phyloP scores from a whole-genome alignment of 2,888 invertebrate species.

The Ennomos erosarius region DNA sequence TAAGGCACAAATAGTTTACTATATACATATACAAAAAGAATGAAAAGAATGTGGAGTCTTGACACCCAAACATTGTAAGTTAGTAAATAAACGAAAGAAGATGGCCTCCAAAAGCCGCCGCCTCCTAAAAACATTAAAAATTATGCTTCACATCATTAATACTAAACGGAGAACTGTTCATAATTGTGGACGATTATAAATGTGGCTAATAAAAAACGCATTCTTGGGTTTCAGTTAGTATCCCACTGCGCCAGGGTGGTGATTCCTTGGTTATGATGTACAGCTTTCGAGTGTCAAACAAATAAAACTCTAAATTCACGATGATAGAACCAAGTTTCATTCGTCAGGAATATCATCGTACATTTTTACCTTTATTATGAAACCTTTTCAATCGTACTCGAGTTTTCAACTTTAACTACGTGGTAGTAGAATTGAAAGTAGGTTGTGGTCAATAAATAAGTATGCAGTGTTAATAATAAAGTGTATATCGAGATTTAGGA shows the following conservation, averaged over 20 bases:
- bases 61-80: constrained; percentile 7
- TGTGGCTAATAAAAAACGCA: constrained; percentile 70
- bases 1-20: too few relatives aligned
- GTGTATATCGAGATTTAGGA: constrained; percentile 52
- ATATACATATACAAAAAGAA: too few relatives aligned
- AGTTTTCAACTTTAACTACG: constrained; percentile 8
- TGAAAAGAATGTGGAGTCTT: not conserved
- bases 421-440: constrained; percentile 27
- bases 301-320: constrained; percentile 24
- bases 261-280: constrained; percentile 59
- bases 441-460: constrained; percentile 8
- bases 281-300: constrained; percentile 37
- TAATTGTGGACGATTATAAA: constrained; percentile 71
- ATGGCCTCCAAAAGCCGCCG: constrained; percentile 40
- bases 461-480: constrained; percentile 53
- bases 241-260: constrained; percentile 72
- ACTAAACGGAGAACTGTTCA: constrained; percentile 71
- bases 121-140: constrained; percentile 58
- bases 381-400: constrained; percentile 13
- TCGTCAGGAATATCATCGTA: not conserved
- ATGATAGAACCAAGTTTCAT: constrained; percentile 31
- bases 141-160: constrained; percentile 71
- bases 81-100: constrained; percentile 1
- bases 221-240: constrained; percentile 63
- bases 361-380: constrained; percentile 5